phyloP scores from a whole-genome alignment of 1,140 invertebrate genomes.

The Gryon sp. region DNA sequence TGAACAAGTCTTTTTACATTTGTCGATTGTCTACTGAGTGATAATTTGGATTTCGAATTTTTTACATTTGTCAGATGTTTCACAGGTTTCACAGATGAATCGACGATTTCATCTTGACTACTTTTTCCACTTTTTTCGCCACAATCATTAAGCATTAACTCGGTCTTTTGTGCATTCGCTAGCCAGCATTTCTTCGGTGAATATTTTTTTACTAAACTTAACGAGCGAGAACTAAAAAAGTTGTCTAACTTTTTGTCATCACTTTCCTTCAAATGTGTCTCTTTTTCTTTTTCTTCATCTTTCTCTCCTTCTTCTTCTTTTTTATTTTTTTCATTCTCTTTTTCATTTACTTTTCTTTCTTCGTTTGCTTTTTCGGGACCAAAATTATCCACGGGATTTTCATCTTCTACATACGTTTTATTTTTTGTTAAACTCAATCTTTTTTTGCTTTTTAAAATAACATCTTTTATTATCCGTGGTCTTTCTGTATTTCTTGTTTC shows the following conservation, averaged over 20 bases:
- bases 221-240: not conserved
- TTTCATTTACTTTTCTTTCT: not conserved
- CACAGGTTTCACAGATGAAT: not conserved
- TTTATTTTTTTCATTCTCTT: not conserved
- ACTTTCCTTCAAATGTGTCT: no score
- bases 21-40: not conserved
- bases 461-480: not conserved
- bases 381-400: no score
- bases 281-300: not conserved
- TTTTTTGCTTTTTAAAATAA: not conserved
- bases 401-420: not conserved
- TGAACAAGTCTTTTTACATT: conserved; percentile 13
- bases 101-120: not conserved
- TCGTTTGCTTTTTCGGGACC: no score
- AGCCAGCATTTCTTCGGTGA: conserved; percentile 41
- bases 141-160: not conserved
- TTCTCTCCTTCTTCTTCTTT: not conserved
- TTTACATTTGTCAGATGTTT: not conserved
- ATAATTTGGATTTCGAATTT: conserved; percentile 7
- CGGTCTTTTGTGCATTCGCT: conserved; percentile 11
- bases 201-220: conserved; percentile 3
- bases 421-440: not conserved
- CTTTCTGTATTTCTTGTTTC: not conserved
- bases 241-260: not conserved
- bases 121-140: no score